Conservation (phyloP, 2,888 invertebrate genomes). For the Polydrusus tereticollis region DNA sequence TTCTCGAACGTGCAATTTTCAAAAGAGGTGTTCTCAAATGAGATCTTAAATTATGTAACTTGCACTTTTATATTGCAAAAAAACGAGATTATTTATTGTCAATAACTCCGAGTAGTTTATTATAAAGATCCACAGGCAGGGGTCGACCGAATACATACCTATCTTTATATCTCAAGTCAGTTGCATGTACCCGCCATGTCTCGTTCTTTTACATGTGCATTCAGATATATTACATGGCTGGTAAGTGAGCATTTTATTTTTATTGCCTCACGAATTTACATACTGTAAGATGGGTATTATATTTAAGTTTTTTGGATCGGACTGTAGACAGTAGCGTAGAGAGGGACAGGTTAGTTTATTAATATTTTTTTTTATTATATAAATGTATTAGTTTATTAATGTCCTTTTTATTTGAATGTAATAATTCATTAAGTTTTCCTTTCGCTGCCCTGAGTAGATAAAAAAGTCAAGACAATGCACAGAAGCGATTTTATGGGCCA, state of each 20-base stretch:
- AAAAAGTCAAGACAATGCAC: no score
- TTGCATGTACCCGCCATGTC: constrained; percentile 55
- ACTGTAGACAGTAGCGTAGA: neutral
- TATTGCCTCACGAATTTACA: constrained; percentile 42
- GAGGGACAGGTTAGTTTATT: no score
- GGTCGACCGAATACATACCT: constrained; percentile 56
- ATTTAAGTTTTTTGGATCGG: neutral
- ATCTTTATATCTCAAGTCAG: constrained; percentile 61
- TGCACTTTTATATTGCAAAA: neutral
- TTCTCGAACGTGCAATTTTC: neutral
- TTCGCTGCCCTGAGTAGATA: no score
- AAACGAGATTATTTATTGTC: constrained; percentile 1
- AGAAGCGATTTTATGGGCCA: no score
- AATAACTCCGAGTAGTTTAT: constrained; percentile 1
- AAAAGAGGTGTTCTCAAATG: neutral
- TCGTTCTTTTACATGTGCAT: constrained; percentile 52
- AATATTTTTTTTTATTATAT: no score
- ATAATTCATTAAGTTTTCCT: no score
- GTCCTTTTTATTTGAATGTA: no score
- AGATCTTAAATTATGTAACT: neutral
- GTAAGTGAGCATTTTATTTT: constrained; percentile 49
- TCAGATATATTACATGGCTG: constrained; percentile 52
- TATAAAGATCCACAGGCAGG: constrained; percentile 16
- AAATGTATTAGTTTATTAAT: no score
- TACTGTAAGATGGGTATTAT: constrained; percentile 17